Conservation (phyloP, 92 coral and sea anemone species). For the Pocillopora grandis region DNA sequence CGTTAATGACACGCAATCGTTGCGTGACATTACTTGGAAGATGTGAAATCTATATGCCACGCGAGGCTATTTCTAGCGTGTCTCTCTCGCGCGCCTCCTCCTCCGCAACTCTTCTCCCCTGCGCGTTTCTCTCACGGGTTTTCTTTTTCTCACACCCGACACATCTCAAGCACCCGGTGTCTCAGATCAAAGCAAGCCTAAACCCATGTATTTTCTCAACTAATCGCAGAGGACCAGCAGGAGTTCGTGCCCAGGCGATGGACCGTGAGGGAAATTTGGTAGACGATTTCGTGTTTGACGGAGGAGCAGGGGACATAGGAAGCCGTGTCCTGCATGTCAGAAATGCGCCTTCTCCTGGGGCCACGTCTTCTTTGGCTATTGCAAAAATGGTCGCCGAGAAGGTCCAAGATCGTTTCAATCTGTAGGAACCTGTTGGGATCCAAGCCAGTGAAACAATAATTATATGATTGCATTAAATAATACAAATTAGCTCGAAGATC, state of each 20-base stretch:
- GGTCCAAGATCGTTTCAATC: constrained; percentile 69
- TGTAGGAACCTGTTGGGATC: constrained; percentile 45
- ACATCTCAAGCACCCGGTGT: no score
- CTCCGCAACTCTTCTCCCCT: no score
- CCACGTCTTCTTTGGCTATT: constrained; percentile 93
- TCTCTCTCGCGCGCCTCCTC: no score
- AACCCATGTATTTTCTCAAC: background rate
- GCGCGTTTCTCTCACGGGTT: no score
- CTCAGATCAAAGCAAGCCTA: background rate
- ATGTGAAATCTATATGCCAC: no score
- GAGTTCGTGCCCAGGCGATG: constrained; percentile 98
- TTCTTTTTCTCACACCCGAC: no score
- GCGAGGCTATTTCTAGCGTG: no score
- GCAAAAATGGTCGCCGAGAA: constrained; percentile 89
- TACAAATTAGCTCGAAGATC: background rate
- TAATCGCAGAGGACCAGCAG: constrained; percentile 80
- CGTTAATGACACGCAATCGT: background rate
- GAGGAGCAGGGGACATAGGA: constrained; percentile 86
- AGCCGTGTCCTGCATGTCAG: constrained; percentile 91
- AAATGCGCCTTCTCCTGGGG: constrained; percentile 98
- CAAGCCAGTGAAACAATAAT: background rate
- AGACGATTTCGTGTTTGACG: constrained; percentile 95
- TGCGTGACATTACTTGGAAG: no score
- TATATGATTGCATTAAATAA: background rate
- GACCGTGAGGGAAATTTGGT: constrained; percentile 91